Evolutionary conservation across 2,888 invertebrate species (phyloP).

Genomic region (Pristionchus exspectatus): DNA sequence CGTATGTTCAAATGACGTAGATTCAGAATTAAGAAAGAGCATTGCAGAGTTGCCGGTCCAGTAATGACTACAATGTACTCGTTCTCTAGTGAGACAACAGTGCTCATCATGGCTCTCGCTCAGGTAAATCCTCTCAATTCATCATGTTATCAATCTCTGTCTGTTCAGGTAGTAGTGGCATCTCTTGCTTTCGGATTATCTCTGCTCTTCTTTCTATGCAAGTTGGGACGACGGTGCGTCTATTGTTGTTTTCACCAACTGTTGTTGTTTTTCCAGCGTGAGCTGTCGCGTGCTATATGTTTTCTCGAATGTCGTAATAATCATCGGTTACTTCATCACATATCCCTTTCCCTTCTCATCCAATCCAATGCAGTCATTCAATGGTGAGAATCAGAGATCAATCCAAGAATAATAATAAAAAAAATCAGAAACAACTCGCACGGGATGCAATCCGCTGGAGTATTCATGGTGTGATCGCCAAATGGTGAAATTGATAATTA

Average conservation of each 20-base stretch:
- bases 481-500: background rate
- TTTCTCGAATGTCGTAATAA: background rate
- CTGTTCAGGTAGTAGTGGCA: background rate
- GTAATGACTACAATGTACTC: background rate
- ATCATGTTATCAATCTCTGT: background rate
- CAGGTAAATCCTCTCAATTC: background rate
- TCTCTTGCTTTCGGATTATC: background rate
- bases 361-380: background rate
- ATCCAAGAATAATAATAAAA: background rate
- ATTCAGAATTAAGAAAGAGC: background rate
- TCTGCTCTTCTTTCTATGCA: background rate
- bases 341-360: slow-evolving; percentile 2
- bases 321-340: background rate
- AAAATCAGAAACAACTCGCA: slow-evolving; percentile 30
- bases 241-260: background rate
- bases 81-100: background rate
- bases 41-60: background rate
- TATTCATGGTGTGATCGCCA: slow-evolving; percentile 15
- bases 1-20: background rate
- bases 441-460: slow-evolving; percentile 28
- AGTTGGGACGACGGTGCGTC: background rate
- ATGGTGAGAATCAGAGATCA: background rate
- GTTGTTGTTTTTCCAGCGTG: background rate
- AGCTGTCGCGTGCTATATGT: background rate
- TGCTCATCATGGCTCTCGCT: background rate